phyloP scores from a whole-genome alignment of 1,140 invertebrate genomes.

The Dinoponera quadriceps region DNA sequence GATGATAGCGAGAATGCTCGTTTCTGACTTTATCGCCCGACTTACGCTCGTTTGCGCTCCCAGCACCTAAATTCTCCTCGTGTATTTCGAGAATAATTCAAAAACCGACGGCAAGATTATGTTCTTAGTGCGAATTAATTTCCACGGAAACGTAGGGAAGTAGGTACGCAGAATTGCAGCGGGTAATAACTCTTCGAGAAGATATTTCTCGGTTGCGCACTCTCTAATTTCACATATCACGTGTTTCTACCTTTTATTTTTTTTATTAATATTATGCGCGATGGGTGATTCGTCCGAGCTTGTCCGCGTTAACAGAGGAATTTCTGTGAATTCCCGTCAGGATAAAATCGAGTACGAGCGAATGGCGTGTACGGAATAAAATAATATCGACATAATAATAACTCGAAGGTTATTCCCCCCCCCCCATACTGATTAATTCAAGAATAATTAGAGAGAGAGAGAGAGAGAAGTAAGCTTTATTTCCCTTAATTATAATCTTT shows the following conservation, averaged over 20 bases:
- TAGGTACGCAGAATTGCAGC: background rate
- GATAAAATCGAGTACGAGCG: background rate
- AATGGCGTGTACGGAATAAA: conserved; percentile 1
- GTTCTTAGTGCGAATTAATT: conserved; percentile 11
- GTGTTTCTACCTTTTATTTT: background rate
- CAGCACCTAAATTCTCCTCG: background rate
- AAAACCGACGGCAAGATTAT: conserved; percentile 10
- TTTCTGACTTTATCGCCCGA: conserved; percentile 5
- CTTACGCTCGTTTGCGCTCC: background rate
- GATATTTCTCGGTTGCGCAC: background rate
- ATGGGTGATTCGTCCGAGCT: background rate
- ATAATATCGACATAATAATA: background rate
- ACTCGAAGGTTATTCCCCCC: background rate
- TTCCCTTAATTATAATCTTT: background rate
- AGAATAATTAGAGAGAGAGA: background rate
- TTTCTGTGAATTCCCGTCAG: background rate
- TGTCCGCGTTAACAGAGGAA: background rate
- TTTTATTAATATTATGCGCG: background rate
- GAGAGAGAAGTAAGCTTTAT: background rate
- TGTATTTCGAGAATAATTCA: conserved; percentile 28
- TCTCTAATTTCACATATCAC: background rate
- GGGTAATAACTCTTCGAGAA: background rate
- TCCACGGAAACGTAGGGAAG: background rate
- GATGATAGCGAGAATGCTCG: background rate
- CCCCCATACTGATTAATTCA: background rate